Conservation (phyloP, 1,140 invertebrate genomes). For the Dreissena rostriformis region DNA sequence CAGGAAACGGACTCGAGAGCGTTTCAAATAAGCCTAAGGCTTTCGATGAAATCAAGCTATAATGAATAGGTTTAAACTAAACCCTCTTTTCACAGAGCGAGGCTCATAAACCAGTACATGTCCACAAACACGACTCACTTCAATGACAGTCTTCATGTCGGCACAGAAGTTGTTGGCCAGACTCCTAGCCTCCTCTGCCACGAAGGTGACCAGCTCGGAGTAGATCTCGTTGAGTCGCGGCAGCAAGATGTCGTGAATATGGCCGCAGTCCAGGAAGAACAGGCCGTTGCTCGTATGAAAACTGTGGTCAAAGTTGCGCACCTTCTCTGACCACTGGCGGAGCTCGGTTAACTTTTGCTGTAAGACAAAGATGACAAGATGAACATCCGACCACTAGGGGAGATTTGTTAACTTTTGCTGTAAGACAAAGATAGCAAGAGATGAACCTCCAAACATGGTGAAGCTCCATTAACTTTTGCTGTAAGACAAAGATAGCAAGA, state of each 20-base stretch:
- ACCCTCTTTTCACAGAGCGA: too few species aligned
- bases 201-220: slow-evolving; percentile 76
- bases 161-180: slow-evolving; percentile 72
- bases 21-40: too few species aligned
- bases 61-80: too few species aligned
- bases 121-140: slow-evolving; percentile 58
- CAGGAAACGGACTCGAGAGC: too few species aligned
- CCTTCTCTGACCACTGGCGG: slow-evolving; percentile 77
- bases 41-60: too few species aligned
- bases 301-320: slow-evolving; percentile 76
- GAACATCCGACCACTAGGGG: too few species aligned
- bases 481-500: too few species aligned
- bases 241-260: slow-evolving; percentile 75
- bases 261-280: slow-evolving; percentile 76
- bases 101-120: too few species aligned
- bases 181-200: slow-evolving; percentile 73
- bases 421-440: too few species aligned
- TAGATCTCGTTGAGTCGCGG: slow-evolving; percentile 77
- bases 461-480: too few species aligned
- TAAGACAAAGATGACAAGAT: slow-evolving; percentile 43
- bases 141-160: slow-evolving; percentile 74
- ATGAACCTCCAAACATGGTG: too few species aligned
- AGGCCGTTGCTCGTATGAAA: slow-evolving; percentile 78
- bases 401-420: too few species aligned
- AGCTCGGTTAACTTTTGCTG: slow-evolving; percentile 80